phyloP scores from a whole-genome alignment of 2,888 invertebrate genomes.

The Drosophila infuscata region DNA sequence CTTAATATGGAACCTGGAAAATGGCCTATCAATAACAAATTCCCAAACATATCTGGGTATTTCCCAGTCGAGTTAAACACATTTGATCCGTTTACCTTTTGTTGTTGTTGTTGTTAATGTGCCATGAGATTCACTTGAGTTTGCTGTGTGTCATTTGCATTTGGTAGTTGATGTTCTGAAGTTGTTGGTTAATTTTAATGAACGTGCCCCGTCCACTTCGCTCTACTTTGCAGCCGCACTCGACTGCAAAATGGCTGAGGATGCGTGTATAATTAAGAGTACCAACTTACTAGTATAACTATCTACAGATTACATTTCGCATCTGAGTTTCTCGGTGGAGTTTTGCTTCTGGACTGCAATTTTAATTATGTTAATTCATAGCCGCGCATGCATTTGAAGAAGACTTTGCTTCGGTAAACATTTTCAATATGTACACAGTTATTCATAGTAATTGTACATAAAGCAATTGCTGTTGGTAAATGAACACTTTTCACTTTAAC shows the following conservation, averaged over 20 bases:
- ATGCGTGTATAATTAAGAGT: constrained; percentile 12
- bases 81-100: neutral
- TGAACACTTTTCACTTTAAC: neutral
- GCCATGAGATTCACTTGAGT: constrained; percentile 4
- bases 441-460: neutral
- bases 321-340: neutral
- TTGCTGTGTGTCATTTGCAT: constrained; percentile 12
- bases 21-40: neutral
- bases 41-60: neutral
- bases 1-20: too few species aligned
- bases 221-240: neutral
- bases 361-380: neutral
- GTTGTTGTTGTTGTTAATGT: constrained; percentile 13
- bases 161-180: constrained; percentile 12
- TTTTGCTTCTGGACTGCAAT: constrained; percentile 3
- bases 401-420: neutral
- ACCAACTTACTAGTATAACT: constrained; percentile 1
- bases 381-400: neutral
- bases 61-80: neutral
- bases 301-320: neutral
- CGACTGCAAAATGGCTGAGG: constrained; percentile 11
- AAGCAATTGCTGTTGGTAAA: neutral
- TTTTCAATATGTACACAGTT: constrained; percentile 4
- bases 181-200: constrained; percentile 14
- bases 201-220: constrained; percentile 3